Conservation (phyloP, 2,888 invertebrate genomes). For the Epinotia ramella region DNA sequence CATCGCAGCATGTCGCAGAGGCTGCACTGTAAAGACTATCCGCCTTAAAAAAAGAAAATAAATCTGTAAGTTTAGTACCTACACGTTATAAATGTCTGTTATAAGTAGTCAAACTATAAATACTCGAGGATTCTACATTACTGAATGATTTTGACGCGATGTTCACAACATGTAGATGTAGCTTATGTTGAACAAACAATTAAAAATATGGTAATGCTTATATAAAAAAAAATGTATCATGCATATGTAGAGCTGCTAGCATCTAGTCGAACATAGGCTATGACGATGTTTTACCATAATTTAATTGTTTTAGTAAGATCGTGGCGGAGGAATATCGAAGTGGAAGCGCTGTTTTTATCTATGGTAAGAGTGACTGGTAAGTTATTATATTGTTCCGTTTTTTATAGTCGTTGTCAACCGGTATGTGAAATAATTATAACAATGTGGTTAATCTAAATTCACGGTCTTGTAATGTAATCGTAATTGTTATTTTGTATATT, state of each 20-base stretch:
- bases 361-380: conserved; percentile 23
- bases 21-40: neutral
- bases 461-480: conserved; percentile 16
- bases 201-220: too few relatives aligned
- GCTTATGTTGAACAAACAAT: too few relatives aligned
- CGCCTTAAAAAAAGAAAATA: too few relatives aligned
- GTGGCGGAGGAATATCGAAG: neutral
- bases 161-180: too few relatives aligned
- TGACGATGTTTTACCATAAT: neutral
- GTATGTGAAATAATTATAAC: conserved; percentile 35
- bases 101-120: too few relatives aligned
- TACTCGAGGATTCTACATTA: too few relatives aligned
- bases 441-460: conserved; percentile 35
- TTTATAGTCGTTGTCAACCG: conserved; percentile 38
- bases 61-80: too few relatives aligned
- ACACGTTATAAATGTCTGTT: too few relatives aligned
- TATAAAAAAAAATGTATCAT: neutral
- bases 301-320: neutral
- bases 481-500: conserved; percentile 24
- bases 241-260: neutral
- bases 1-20: neutral
- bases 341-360: conserved; percentile 18
- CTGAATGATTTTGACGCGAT: too few relatives aligned
- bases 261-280: neutral
- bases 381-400: conserved; percentile 25